Conservation (phyloP, 2,888 invertebrate species). For the Mythimna vitellina region DNA sequence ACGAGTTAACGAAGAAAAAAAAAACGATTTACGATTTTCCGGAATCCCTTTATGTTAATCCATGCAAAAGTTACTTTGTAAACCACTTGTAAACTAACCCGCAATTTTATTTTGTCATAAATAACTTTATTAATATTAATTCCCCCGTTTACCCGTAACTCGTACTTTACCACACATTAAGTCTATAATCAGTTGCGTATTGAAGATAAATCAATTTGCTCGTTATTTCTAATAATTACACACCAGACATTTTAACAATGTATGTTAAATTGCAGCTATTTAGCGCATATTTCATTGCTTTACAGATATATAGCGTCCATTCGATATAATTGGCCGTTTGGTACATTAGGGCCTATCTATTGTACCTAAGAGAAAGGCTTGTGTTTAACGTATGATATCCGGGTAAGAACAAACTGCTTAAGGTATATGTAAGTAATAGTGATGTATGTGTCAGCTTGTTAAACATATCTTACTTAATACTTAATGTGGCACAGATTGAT, state of each 20-base stretch:
- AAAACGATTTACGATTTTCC: background rate
- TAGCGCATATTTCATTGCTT: constrained; percentile 49
- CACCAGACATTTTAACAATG: constrained; percentile 34
- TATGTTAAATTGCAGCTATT: constrained; percentile 45
- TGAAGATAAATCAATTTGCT: constrained; percentile 41
- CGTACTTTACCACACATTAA: constrained; percentile 17
- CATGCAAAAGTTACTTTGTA: no score
- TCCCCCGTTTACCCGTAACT: background rate
- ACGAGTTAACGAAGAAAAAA: background rate
- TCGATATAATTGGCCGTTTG: constrained; percentile 48
- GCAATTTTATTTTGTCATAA: constrained; percentile 5
- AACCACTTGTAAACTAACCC: background rate
- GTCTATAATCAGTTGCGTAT: constrained; percentile 22
- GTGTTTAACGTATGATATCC: constrained; percentile 55
- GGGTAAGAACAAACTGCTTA: constrained; percentile 46
- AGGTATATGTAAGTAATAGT: constrained; percentile 41
- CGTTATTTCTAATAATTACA: constrained; percentile 38
- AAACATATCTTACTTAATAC: constrained; percentile 35
- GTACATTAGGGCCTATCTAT: constrained; percentile 49
- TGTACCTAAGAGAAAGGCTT: constrained; percentile 56
- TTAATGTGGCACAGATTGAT: constrained; percentile 24
- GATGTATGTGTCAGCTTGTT: constrained; percentile 34
- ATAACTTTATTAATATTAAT: constrained; percentile 2
- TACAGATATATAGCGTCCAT: constrained; percentile 47
- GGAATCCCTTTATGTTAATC: background rate